phyloP scores from a whole-genome alignment of 1,140 invertebrate species.

The Adoxophyes honmai region DNA sequence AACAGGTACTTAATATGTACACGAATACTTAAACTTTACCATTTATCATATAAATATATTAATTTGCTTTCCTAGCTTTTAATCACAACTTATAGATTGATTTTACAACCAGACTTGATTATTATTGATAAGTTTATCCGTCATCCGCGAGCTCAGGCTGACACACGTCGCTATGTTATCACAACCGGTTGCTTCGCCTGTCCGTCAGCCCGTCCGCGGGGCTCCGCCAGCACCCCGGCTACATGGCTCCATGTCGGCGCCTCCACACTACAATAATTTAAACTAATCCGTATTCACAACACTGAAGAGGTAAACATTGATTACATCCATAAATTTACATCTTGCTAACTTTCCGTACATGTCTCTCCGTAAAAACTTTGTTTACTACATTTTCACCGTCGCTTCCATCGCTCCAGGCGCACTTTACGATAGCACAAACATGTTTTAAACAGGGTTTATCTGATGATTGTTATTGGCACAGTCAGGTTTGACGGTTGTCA shows the following conservation, averaged over 20 bases:
- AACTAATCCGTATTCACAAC: conserved; percentile 65
- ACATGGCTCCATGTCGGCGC: conserved; percentile 33
- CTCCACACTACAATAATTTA: conserved; percentile 34
- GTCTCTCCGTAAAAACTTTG: conserved; percentile 23
- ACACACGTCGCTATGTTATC: conserved; percentile 17
- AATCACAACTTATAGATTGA: conserved; percentile 56
- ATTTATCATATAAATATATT: conserved; percentile 47
- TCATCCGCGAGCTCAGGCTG: conserved; percentile 14
- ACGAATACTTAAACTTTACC: conserved; percentile 32
- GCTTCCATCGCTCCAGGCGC: conserved; percentile 40
- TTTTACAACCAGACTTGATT: conserved; percentile 54
- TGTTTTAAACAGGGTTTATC: conserved; percentile 38
- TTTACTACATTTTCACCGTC: conserved; percentile 43
- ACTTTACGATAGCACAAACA: conserved; percentile 29
- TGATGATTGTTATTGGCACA: conserved; percentile 57
- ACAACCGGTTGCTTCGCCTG: conserved; percentile 7
- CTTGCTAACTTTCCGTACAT: conserved; percentile 37
- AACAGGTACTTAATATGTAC: conserved; percentile 33
- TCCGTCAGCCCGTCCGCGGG: neutral
- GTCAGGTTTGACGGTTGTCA: conserved; percentile 46
- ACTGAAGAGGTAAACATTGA: conserved; percentile 72
- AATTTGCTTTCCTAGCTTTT: conserved; percentile 43
- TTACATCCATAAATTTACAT: conserved; percentile 50
- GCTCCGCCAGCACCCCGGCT: conserved; percentile 19
- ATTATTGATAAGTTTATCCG: conserved; percentile 45